Conservation (phyloP, 2,888 invertebrate species). For the Latrodectus hesperus region DNA sequence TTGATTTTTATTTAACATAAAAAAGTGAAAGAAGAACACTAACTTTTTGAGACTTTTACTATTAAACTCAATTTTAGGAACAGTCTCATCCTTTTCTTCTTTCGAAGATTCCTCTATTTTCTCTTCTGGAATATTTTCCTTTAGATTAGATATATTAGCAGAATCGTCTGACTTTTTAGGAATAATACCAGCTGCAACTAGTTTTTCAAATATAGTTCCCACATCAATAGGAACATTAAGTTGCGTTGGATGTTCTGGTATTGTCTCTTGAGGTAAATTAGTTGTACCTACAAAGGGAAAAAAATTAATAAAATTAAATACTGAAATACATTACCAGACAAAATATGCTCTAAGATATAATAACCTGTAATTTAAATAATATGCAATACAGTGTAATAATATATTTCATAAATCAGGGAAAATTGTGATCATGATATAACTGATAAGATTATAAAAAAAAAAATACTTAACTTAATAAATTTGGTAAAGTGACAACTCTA, state of each 20-base stretch:
- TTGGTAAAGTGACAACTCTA: too few relatives aligned
- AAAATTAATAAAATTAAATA: not conserved
- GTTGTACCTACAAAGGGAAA: not conserved
- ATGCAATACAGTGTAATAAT: not conserved
- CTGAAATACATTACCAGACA: not conserved
- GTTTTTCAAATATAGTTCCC: slow-evolving; percentile 87
- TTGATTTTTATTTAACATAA: too few relatives aligned
- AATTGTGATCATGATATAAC: too few relatives aligned
- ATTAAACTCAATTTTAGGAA: slow-evolving; percentile 79
- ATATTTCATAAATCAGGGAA: too few relatives aligned
- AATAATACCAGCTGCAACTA: slow-evolving; percentile 89
- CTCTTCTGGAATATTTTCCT: slow-evolving; percentile 14
- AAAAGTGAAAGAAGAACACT: slow-evolving; percentile 73
- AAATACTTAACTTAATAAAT: too few relatives aligned
- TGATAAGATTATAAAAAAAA: too few relatives aligned
- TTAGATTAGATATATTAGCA: not conserved
- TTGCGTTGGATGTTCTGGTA: not conserved
- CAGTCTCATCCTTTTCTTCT: slow-evolving; percentile 65
- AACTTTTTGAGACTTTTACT: slow-evolving; percentile 85
- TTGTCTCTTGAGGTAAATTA: not conserved
- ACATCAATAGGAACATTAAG: slow-evolving; percentile 78
- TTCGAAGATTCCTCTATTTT: not conserved
- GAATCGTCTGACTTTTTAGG: slow-evolving; percentile 71
- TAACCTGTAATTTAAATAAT: not conserved
- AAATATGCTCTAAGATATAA: not conserved